phyloP scores from a whole-genome alignment of 2,797 vertebrate genomes.

The Halcyon smyrnensis region DNA sequence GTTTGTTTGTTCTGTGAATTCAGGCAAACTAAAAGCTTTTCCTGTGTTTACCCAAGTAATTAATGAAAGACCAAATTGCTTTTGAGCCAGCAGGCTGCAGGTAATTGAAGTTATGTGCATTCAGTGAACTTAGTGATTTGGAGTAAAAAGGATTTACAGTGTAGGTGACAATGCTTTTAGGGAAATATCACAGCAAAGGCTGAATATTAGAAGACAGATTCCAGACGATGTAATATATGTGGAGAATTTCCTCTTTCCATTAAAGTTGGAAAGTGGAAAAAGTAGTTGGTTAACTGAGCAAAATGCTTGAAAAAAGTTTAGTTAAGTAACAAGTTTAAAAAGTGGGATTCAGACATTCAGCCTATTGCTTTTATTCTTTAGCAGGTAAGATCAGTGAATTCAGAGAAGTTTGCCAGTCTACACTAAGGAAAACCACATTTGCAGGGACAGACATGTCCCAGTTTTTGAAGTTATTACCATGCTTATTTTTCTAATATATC shows the following conservation, averaged over 20 bases:
- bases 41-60: slow-evolving; percentile 30
- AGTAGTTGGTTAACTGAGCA: not conserved
- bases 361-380: not conserved
- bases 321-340: not conserved
- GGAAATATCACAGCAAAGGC: not conserved
- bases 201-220: not conserved
- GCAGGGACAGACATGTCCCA: not conserved
- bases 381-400: not conserved
- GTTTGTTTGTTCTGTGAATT: slow-evolving; percentile 44
- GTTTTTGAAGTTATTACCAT: not conserved
- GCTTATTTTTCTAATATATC: not conserved
- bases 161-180: not conserved
- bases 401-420: not conserved
- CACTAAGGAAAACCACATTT: not conserved
- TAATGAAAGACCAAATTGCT: slow-evolving; percentile 51
- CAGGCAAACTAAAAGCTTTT: slow-evolving; percentile 37
- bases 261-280: not conserved
- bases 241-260: not conserved
- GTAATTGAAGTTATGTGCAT: slow-evolving; percentile 38
- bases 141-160: slow-evolving; percentile 33
- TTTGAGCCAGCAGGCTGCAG: slow-evolving; percentile 34
- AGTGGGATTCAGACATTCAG: not conserved
- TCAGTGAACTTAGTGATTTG: slow-evolving; percentile 28
- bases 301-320: not conserved
- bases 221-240: not conserved